Base-by-base conservation (phyloP, 2,113 vertebrate genomes). In the Phyllopteryx taeniolatus region DNA sequence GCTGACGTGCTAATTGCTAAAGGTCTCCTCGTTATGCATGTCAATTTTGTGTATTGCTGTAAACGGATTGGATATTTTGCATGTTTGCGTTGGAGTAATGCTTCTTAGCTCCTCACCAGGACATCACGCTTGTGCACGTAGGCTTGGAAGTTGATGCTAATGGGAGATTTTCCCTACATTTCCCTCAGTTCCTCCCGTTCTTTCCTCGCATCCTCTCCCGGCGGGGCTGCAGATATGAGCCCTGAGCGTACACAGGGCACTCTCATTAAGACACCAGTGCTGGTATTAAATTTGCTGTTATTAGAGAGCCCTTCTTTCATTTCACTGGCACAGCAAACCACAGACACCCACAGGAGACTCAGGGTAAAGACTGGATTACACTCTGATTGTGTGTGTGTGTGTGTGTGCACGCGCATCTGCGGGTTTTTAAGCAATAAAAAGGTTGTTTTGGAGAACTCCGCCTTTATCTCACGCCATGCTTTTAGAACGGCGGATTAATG, bases 271-370 rank as follows among this genome's bases (percentile, higher is more conserved):
- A 87, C 84, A 90, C 86, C 88, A 82, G 84, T 69, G 88, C 83
- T 78, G 85, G 86, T 87, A 91, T 93, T 87, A 89, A 89, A 91
- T 87, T 89, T 59, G 78, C 82, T 83, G 88, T 89, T 91, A 91
- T 91, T 90, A 91, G 89, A 90, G 89, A 88, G 87, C 86, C 81
- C 86, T 86, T 81, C 89, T 90, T 89, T 89, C 83, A 88, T 91
- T 91, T 91, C 89, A 89, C 87, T 83, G 83, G 83, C 89, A 87
- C 89, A 89, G 90, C 90, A 90, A 90, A 90, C 87, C 87, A 84
- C 89, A 87, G 81, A 87, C 88, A 81, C 79, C 88, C 90, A 87
- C 86, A 83, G 83, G 90, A 89, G 88, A 84, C 72, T 79, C 42
- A 5, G 78, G 77, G 68, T 46, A 81, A 84, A 68, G 88, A 84